Base-by-base conservation (phyloP, 2,888 invertebrate genomes). In the Tinea pellionella region DNA sequence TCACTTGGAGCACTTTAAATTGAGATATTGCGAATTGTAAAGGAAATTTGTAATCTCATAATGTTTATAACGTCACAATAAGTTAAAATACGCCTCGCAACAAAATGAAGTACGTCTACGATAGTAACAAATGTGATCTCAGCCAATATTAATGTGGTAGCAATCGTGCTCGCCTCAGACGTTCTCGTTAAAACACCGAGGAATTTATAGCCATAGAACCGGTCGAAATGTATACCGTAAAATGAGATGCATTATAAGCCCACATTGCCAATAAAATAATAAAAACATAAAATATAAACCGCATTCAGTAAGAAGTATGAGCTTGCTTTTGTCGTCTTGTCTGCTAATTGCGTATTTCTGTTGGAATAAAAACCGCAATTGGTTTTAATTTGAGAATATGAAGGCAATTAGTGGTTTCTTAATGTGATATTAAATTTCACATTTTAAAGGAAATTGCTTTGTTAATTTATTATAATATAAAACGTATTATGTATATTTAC, bases 221-320 rank as follows among this genome's bases (percentile, higher is more conserved):
- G 72, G 75, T 80, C 69, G 70, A 75, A 79, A 80, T 75, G 77
- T 76, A 77, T 74, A 78, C 77, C 74, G 75, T 82, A 75, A 81
- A 84, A 77, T 72, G 70, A 73, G 74, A 75, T 74, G 75, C 77
- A 74, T 72, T 74, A 75, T 71, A 72, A 72, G 74, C 70, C 76
- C 73, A 77, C 78, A 76, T 73, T 74, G 70, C 73, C 75, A 78
- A 81, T 82, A 79, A 75, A 78, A 80, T 81, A 78, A 83, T 83
- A 80, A 78, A 77, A 74, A 69, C 75, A 78, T 80, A 78, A 77
- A 78, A 75, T 47, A 9, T 47, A 47, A 47, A 47, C 47, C 47
- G 47, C 47, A 47, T 47, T 47, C 16, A 16, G 15, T 47, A 15
- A 47, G 47, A 47, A 47, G 15, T 47, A 47, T 47, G 37, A 12